Evolutionary conservation across 1,140 invertebrate species (phyloP).

Genomic region (Diuraphis noxia): DNA sequence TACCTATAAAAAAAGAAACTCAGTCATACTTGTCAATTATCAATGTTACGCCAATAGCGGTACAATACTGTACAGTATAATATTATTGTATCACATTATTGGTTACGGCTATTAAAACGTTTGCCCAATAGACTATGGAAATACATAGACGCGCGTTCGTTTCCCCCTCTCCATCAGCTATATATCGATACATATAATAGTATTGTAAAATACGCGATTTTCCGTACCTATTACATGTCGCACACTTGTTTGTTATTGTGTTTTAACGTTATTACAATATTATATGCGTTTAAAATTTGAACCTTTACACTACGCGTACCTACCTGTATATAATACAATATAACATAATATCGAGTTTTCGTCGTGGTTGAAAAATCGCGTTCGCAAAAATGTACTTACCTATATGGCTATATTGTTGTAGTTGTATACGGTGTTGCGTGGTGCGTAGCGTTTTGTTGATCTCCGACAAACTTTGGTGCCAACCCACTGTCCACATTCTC

Average conservation of each 20-base stretch:
- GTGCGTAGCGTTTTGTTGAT: neutral
- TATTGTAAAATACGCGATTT: neutral
- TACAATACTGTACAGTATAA: conserved; percentile 45
- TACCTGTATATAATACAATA: neutral
- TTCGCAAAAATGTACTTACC: neutral
- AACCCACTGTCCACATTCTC: neutral
- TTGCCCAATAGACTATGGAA: conserved; percentile 49
- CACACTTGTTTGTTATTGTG: neutral
- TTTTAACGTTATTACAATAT: neutral
- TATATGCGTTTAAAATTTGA: neutral
- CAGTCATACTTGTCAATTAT: conserved; percentile 50
- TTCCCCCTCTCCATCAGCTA: neutral
- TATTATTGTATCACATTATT: neutral
- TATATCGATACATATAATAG: neutral
- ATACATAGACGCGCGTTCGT: neutral
- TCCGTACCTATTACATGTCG: neutral
- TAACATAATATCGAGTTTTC: neutral
- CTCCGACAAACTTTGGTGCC: no score
- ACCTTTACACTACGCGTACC: neutral
- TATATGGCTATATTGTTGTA: no score
- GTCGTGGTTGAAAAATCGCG: neutral
- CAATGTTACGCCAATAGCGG: conserved; percentile 49
- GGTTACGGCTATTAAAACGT: conserved; percentile 53
- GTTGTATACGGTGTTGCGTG: neutral
- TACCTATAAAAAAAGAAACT: conserved; percentile 46